Evolutionary conservation across 2,888 invertebrate species (phyloP), one percentile per base, ranked within the genome.

Genomic region (Drosophila prolongata): DNA sequence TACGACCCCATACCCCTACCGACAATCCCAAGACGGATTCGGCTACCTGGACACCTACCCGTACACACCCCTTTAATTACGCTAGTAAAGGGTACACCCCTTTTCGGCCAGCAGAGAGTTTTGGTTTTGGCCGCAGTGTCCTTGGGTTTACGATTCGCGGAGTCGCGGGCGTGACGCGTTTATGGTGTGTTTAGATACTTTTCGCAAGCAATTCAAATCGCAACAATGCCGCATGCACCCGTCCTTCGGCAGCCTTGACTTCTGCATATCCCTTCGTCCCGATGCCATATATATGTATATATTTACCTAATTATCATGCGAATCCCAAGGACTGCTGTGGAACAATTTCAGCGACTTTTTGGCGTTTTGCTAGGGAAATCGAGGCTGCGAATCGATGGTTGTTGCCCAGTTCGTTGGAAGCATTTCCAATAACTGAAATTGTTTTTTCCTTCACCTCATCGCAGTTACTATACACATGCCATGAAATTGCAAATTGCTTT

Each of bases 11-110:
- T 16, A 6, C 49, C 50, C 24, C 46, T 16, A 6, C 49, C 49
- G 19, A 37, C 30, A 34, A 19, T 27, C 3, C 43, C 47, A 27
- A 44, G 11, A 10, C 14, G 30, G 8, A 49, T 47, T 70, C 66
- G 62, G 50, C 77, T 76, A 66, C 77, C 76, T 62, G 65, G 44
- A 3, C 19, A 37, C 35, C 66, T 55, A 54, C 54, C 44, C 55
- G 34, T 50, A 16, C 53, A 57, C 71, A 62, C 64, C 78, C 82
- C 79, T 85, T 90, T 90, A 90, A 90, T 90, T 89, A 86, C 77
- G 66, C 80, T 68, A 73, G 85, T 87, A 90, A 90, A 90, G 90
- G 88, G 87, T 87, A 90, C 90, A 90, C 91, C 90, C 85, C 90
- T 88, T 90, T 89, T 76, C 49, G 54, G 11, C 46, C 3, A 8